Conservation (phyloP, 2,113 vertebrate genomes). For the Passer domesticus region DNA sequence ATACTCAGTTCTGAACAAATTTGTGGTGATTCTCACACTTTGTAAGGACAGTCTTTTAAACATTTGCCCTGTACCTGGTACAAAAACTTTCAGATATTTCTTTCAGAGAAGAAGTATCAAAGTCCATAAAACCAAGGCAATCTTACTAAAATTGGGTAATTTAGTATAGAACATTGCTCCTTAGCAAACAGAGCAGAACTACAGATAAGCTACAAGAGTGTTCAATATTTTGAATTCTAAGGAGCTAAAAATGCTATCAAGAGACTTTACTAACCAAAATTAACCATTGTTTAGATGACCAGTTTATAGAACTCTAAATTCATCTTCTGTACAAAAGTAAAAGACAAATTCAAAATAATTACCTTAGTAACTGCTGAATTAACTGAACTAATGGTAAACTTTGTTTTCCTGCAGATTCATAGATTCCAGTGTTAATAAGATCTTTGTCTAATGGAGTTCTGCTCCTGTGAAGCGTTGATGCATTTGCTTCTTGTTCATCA, state of each 20-base stretch:
- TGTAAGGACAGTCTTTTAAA: not conserved
- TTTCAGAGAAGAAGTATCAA: not conserved
- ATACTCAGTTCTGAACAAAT: not conserved
- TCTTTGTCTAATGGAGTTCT: slow-evolving; percentile 95
- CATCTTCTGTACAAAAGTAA: not conserved
- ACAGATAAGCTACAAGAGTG: not conserved
- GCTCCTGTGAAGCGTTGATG: slow-evolving; percentile 90
- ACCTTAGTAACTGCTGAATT: slow-evolving; percentile 95
- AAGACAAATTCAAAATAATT: not conserved
- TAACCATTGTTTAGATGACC: not conserved
- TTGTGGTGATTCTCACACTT: not conserved
- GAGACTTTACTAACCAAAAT: not conserved
- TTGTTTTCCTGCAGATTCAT: slow-evolving; percentile 93
- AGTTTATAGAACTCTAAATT: not conserved
- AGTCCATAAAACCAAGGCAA: not conserved
- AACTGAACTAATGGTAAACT: slow-evolving; percentile 95
- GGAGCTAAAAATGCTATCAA: not conserved
- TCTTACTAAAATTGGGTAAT: not conserved
- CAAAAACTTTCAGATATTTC: not conserved
- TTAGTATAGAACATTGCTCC: not conserved
- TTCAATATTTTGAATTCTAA: not conserved
- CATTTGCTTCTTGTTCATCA: slow-evolving; percentile 96
- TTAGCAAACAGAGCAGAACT: not conserved
- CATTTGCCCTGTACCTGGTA: not conserved
- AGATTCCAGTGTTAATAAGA: slow-evolving; percentile 96